These are phyloP conservation scores for Rhynchophorus ferrugineus DNA, from an alignment of 1,140 invertebrate genomes.

Conservation along the genomic window DNA sequence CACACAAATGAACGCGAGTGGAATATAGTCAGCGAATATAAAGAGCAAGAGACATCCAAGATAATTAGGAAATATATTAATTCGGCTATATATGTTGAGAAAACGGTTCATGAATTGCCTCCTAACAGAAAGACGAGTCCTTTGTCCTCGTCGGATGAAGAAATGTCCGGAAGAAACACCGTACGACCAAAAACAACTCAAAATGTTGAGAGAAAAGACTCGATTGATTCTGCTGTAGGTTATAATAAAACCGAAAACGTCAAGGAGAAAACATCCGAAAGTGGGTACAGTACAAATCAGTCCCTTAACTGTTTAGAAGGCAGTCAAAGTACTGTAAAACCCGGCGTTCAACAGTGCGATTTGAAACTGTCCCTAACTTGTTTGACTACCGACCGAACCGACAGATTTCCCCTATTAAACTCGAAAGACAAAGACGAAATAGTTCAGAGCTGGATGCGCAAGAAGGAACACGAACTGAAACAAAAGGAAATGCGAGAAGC, in stretches of 20 bases:
- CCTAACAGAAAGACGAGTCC: constrained; percentile 21
- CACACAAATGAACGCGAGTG: constrained; percentile 9
- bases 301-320: constrained; percentile 15
- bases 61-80: constrained; percentile 32
- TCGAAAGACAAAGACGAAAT: constrained; percentile 22
- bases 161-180: background rate
- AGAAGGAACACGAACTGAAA: constrained; percentile 30
- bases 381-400: constrained; percentile 15
- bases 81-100: constrained; percentile 34
- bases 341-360: constrained; percentile 9
- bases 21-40: constrained; percentile 8
- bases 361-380: constrained; percentile 28
- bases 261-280: constrained; percentile 9
- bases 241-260: background rate
- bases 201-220: background rate
- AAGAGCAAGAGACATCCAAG: constrained; percentile 8
- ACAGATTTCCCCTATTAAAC: constrained; percentile 11
- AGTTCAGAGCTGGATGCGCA: constrained; percentile 31
- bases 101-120: constrained; percentile 17
- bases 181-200: background rate
- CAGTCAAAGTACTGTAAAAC: constrained; percentile 5
- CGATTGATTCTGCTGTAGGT: constrained; percentile 5
- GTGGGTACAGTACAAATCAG: constrained; percentile 4
- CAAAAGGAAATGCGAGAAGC: constrained; percentile 22
- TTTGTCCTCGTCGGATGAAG: constrained; percentile 4